phyloP scores from a whole-genome alignment of 2,888 invertebrate genomes.

The Sympetrum striolatum region DNA sequence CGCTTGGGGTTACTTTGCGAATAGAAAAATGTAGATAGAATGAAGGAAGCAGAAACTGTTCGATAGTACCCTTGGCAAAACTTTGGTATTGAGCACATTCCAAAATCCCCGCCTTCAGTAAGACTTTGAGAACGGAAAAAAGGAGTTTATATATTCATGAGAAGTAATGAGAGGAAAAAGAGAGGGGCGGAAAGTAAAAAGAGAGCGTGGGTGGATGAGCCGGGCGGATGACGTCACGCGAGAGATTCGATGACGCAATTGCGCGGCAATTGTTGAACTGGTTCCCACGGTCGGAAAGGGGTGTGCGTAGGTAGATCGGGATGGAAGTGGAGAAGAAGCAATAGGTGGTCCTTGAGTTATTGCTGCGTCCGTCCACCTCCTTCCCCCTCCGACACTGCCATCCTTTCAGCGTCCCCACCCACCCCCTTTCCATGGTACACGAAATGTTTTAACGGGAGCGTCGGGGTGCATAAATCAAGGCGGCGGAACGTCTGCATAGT shows the following conservation, averaged over 20 bases:
- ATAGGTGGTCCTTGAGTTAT: slow-evolving; percentile 11
- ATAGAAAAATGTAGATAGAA: no score
- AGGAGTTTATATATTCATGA: not conserved
- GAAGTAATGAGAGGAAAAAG: not conserved
- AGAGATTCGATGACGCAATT: not conserved
- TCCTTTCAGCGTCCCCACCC: not conserved
- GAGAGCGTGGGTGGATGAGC: not conserved
- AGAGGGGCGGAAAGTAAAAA: not conserved
- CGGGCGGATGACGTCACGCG: not conserved
- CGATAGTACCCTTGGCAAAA: no score
- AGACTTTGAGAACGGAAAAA: not conserved
- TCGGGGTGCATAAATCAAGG: slow-evolving; percentile 18
- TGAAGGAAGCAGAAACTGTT: no score
- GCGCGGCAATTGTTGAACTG: slow-evolving; percentile 2
- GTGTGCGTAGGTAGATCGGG: not conserved
- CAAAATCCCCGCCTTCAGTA: no score
- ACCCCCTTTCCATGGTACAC: not conserved
- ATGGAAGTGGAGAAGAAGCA: not conserved
- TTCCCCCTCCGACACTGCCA: not conserved
- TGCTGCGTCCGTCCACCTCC: slow-evolving; percentile 4
- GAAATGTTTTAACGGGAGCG: slow-evolving; percentile 14
- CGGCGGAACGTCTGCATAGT: not conserved
- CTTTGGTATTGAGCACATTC: no score
- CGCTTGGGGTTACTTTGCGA: no score
- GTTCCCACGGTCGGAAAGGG: slow-evolving; percentile 9